phyloP scores from a whole-genome alignment of 2,797 vertebrate genomes.

The Scleropages formosus region DNA sequence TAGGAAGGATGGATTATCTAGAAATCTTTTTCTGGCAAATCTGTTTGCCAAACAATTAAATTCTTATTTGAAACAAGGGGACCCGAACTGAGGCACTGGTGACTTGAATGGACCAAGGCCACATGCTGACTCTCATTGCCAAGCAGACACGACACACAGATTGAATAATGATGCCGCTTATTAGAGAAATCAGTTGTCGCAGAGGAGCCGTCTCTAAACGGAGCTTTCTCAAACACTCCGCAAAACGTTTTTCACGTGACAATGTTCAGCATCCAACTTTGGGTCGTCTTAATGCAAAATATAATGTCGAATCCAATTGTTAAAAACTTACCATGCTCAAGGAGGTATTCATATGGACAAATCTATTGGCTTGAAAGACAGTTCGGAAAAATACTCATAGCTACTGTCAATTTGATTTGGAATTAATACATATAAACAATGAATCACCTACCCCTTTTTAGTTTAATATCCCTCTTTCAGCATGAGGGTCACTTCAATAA shows the following conservation, averaged over 20 bases:
- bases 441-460: not conserved
- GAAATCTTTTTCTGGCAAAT: slow-evolving; percentile 50
- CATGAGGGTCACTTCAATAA: slow-evolving; percentile 26
- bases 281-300: not conserved
- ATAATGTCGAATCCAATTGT: too few relatives aligned
- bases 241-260: slow-evolving; percentile 28
- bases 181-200: slow-evolving; percentile 57
- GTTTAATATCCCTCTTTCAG: slow-evolving; percentile 15
- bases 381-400: slow-evolving; percentile 4
- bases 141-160: slow-evolving; percentile 53
- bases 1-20: too few relatives aligned
- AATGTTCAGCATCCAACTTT: not conserved
- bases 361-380: not conserved
- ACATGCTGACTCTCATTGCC: slow-evolving; percentile 67
- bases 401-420: slow-evolving; percentile 31
- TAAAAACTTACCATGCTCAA: not conserved
- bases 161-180: slow-evolving; percentile 32
- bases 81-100: slow-evolving; percentile 56
- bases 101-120: slow-evolving; percentile 65
- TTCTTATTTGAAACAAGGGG: slow-evolving; percentile 4
- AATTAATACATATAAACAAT: slow-evolving; percentile 33
- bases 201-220: slow-evolving; percentile 47
- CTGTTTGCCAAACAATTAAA: slow-evolving; percentile 57
- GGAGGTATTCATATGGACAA: slow-evolving; percentile 1
- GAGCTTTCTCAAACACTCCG: slow-evolving; percentile 45